Evolutionary conservation across 1,140 invertebrate genomes (phyloP).

Genomic region (Aphaenogaster rudis): DNA sequence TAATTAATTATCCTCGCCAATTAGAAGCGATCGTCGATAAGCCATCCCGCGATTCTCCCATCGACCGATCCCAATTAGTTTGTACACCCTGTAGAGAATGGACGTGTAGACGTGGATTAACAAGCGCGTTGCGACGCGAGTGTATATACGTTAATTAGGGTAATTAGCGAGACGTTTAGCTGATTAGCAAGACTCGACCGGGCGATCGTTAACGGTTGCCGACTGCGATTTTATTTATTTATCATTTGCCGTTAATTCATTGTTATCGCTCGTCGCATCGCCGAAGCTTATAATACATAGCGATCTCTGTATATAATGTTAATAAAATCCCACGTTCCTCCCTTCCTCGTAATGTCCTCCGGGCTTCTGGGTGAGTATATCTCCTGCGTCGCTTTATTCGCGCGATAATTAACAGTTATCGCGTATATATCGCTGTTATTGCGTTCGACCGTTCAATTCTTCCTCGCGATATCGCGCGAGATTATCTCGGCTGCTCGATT

Average conservation of each 20-base stretch:
- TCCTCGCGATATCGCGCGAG: background rate
- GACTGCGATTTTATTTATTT: constrained; percentile 57
- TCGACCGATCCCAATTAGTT: background rate
- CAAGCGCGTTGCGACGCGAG: constrained; percentile 13
- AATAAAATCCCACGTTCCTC: constrained; percentile 69
- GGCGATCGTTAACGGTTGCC: background rate
- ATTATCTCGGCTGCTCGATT: background rate
- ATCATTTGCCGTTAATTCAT: constrained; percentile 37
- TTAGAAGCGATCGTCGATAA: constrained; percentile 22
- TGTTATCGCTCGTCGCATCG: background rate
- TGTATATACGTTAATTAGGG: constrained; percentile 18
- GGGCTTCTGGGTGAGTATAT: constrained; percentile 32
- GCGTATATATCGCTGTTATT: background rate
- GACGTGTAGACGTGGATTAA: constrained; percentile 35
- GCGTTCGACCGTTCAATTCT: background rate
- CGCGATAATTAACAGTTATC: background rate
- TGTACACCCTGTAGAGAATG: constrained; percentile 1
- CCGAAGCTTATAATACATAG: constrained; percentile 31
- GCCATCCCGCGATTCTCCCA: background rate
- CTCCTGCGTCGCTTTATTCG: constrained; percentile 8
- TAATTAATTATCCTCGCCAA: constrained; percentile 20
- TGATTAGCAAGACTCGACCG: constrained; percentile 6
- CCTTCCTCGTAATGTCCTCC: constrained; percentile 48
- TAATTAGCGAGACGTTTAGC: constrained; percentile 37
- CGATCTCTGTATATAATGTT: constrained; percentile 65